Evolutionary conservation across 2,888 invertebrate genomes (phyloP).

Genomic region (Noctua comes): DNA sequence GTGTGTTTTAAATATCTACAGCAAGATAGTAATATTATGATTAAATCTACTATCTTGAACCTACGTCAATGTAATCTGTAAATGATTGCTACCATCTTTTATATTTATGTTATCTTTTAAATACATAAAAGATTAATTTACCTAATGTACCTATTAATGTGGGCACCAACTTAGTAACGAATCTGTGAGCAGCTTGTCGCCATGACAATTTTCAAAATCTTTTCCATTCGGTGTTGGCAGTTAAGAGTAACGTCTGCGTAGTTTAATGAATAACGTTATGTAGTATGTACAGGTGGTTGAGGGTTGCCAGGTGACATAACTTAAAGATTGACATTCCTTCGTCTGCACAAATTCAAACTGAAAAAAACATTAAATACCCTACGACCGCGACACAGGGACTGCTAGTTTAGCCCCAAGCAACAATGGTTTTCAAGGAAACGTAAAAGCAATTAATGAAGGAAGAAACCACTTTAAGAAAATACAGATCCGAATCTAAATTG

Average conservation of each 20-base stretch:
- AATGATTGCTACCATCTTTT: constrained; percentile 42
- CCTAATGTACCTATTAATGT: neutral
- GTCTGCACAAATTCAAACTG: neutral
- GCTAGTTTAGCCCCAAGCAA: neutral
- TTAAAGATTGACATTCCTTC: neutral
- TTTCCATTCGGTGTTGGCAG: neutral
- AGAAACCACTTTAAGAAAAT: constrained; percentile 1
- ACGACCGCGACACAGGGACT: neutral
- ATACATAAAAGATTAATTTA: neutral
- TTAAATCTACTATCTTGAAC: constrained; percentile 46
- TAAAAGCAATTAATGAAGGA: neutral
- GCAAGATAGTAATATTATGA: constrained; percentile 30
- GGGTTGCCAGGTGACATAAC: neutral
- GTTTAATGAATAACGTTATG: neutral
- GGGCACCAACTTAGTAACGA: neutral
- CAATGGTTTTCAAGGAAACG: neutral
- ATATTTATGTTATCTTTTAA: constrained; percentile 24
- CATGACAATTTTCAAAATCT: neutral
- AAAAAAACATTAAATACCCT: neutral
- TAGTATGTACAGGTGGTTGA: neutral
- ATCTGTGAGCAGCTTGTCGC: neutral
- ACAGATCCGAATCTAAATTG: constrained; percentile 18
- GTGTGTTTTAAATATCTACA: constrained; percentile 19
- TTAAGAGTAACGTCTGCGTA: neutral
- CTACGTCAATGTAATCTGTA: constrained; percentile 48